phyloP scores from a whole-genome alignment of 2,797 vertebrate genomes.

The Falco novaeseelandiae region DNA sequence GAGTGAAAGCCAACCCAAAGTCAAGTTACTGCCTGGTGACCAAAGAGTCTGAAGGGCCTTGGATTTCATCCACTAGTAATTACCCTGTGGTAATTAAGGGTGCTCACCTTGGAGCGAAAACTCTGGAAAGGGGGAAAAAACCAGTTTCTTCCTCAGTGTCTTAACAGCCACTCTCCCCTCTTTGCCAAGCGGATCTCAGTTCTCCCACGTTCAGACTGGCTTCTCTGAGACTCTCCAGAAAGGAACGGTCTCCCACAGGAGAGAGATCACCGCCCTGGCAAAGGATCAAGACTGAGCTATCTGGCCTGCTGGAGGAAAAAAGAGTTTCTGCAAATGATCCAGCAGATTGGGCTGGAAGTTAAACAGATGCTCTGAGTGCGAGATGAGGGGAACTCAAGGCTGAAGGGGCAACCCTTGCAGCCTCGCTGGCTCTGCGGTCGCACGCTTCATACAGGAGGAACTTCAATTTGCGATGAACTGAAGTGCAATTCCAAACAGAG shows the following conservation, averaged over 20 bases:
- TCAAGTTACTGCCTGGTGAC: conserved; percentile 35
- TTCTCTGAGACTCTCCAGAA: not conserved
- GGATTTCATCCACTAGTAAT: conserved; percentile 39
- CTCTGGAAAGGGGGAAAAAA: not conserved
- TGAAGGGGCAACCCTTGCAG: not conserved
- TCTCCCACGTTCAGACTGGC: not conserved
- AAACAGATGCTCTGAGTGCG: not conserved
- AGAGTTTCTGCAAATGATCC: not conserved
- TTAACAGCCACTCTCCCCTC: not conserved
- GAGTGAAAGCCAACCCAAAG: not conserved
- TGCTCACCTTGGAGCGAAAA: not conserved
- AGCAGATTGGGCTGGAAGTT: not conserved
- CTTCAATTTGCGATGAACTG: not conserved
- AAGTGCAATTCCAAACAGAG: not conserved
- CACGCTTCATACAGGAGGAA: not conserved
- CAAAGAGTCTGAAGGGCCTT: not conserved
- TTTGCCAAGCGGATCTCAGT: not conserved
- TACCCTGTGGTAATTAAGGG: not conserved
- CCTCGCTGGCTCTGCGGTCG: not conserved
- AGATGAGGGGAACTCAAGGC: not conserved
- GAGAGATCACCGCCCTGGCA: not conserved
- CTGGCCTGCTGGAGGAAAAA: not conserved
- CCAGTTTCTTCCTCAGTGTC: not conserved
- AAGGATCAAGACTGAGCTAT: not conserved
- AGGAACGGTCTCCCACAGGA: not conserved